Percentiles rank a stretch among this genome's conserved stretches.
Evolutionary conservation across 2,113 vertebrate species (phyloP).

Genomic region (Chunga burmeisteri): DNA sequence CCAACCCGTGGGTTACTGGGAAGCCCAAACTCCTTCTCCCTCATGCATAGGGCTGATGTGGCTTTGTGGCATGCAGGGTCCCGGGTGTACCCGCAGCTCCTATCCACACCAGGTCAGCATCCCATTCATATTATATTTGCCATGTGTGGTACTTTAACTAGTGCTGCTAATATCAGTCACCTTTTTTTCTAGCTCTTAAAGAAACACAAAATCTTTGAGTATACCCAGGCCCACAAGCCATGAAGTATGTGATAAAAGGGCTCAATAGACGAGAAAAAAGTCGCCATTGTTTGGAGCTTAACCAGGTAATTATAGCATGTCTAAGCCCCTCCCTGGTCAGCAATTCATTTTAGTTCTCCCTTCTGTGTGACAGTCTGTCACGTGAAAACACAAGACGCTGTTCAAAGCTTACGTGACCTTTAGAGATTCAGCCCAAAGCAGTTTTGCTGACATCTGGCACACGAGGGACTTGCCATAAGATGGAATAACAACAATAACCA

Average conservation of each 20-base stretch:
- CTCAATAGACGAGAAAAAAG: background rate
- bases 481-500: background rate
- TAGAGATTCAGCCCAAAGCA: conserved; percentile 29
- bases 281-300: background rate
- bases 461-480: background rate
- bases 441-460: conserved; percentile 36
- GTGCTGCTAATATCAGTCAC: background rate
- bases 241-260: background rate
- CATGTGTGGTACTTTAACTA: background rate
- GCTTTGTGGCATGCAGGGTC: background rate
- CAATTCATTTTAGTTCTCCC: background rate
- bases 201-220: background rate
- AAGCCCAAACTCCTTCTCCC: background rate
- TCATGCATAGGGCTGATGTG: rapidly evolving
- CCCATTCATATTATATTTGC: background rate
- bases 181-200: background rate
- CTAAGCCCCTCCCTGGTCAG: background rate
- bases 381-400: conserved; percentile 19
- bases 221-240: background rate
- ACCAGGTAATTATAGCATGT: background rate
- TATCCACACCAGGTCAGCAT: background rate
- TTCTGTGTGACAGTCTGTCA: conserved; percentile 13
- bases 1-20: background rate
- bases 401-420: conserved; percentile 30
- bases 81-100: rapidly evolving